These are phyloP conservation scores for Brachionus plicatilis DNA, from an alignment of 1,140 invertebrate genomes.

Conservation along the genomic window DNA sequence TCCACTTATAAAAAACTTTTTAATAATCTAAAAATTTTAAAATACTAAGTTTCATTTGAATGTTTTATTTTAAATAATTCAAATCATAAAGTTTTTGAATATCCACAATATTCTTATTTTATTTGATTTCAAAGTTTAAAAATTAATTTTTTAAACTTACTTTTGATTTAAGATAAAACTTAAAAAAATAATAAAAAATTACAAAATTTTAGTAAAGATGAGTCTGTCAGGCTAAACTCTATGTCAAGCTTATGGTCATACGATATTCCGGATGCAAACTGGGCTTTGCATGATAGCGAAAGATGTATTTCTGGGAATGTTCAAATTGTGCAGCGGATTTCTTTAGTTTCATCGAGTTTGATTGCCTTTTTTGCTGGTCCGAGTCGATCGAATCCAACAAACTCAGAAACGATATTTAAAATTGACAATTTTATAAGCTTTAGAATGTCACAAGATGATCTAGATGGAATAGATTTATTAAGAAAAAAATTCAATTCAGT, in stretches of 20 bases:
- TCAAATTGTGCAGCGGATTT: neutral
- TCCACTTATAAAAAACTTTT: too few relatives aligned
- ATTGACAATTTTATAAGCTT: neutral
- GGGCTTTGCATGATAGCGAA: neutral
- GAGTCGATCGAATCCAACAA: neutral
- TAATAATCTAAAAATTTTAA: too few relatives aligned
- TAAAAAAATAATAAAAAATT: neutral
- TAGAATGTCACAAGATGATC: neutral
- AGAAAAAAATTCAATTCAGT: neutral
- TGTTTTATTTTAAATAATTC: too few relatives aligned
- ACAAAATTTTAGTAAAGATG: neutral
- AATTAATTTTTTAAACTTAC: too few relatives aligned
- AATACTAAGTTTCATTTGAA: neutral
- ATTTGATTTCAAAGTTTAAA: too few relatives aligned
- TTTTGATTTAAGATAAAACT: too few relatives aligned
- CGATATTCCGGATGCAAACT: neutral
- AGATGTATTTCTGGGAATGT: neutral
- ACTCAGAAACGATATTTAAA: neutral
- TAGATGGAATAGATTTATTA: neutral
- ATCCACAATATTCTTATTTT: too few relatives aligned
- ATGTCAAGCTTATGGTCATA: neutral
- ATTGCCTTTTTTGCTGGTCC: neutral
- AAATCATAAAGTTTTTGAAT: too few relatives aligned
- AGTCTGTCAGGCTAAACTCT: neutral
- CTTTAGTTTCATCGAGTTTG: neutral